phyloP scores from a whole-genome alignment of 2,113 vertebrate genomes.

The Nycticryphes semicollaris region DNA sequence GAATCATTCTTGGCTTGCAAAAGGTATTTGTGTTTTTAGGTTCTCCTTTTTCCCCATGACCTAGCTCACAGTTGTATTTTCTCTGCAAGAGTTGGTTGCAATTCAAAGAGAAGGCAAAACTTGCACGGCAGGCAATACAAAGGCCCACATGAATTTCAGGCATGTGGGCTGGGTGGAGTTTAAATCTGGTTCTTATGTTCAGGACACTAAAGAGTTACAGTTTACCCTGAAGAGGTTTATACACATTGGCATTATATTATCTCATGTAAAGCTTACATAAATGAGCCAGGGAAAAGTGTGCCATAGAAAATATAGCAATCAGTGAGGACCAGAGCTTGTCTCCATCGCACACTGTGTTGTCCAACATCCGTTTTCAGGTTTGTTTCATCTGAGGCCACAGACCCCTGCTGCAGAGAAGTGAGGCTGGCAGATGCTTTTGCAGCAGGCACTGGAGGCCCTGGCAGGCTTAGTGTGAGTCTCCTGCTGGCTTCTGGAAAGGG shows the following conservation, averaged over 20 bases:
- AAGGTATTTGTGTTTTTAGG: neutral
- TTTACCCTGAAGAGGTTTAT: neutral
- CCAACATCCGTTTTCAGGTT: neutral
- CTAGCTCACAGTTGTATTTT: neutral
- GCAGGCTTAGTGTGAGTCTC: neutral
- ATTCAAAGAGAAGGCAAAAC: neutral
- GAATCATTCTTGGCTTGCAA: neutral
- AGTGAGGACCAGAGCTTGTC: neutral
- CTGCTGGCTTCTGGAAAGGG: neutral
- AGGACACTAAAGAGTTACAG: neutral
- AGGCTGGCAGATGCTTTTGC: neutral
- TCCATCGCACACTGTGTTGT: rapidly evolving
- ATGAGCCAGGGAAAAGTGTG: neutral
- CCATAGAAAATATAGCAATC: neutral
- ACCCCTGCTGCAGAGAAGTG: neutral
- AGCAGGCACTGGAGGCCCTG: neutral
- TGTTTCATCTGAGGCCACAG: neutral
- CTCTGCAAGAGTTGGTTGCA: neutral
- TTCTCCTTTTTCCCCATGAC: neutral
- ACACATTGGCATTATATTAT: neutral
- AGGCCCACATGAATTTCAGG: neutral
- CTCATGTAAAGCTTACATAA: neutral
- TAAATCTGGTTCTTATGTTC: neutral
- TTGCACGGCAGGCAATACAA: neutral
- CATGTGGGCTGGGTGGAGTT: neutral